A percentile compares a stretch with the other conserved stretches of the same genome.
phyloP scores from a whole-genome alignment of 2,888 invertebrate genomes.

The Prenolepis imparis region DNA sequence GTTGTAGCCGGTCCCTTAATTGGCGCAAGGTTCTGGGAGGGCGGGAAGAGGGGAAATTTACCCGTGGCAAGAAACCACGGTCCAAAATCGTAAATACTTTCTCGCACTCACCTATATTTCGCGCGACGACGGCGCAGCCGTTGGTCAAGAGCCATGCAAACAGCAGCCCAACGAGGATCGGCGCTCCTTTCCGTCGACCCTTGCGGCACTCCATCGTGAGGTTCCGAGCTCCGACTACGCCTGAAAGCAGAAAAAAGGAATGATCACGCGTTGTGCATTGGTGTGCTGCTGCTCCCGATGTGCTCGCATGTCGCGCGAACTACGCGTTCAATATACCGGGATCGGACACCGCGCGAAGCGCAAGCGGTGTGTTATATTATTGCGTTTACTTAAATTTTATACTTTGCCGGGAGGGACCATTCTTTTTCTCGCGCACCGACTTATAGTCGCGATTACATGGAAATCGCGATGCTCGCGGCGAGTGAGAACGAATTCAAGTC shows the following conservation, averaged over 20 bases:
- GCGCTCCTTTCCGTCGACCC: slow-evolving; percentile 84
- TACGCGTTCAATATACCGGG: background rate
- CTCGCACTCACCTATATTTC: slow-evolving; percentile 83
- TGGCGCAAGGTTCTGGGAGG: slow-evolving; percentile 62
- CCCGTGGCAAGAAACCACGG: slow-evolving; percentile 38
- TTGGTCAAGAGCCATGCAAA: slow-evolving; percentile 84
- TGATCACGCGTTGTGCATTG: slow-evolving; percentile 35
- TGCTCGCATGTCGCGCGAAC: slow-evolving; percentile 24
- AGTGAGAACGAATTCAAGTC: slow-evolving; percentile 6
- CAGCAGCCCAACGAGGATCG: slow-evolving; percentile 81
- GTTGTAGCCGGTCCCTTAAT: slow-evolving; percentile 67
- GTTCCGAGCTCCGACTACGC: slow-evolving; percentile 84
- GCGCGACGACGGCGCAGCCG: slow-evolving; percentile 82
- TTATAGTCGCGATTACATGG: slow-evolving; percentile 27
- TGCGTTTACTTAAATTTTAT: slow-evolving; percentile 42
- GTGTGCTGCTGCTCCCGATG: slow-evolving; percentile 24
- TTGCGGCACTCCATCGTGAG: slow-evolving; percentile 85
- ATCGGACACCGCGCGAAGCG: background rate
- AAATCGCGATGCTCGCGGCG: slow-evolving; percentile 19
- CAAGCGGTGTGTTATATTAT: slow-evolving; percentile 10
- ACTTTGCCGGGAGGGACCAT: slow-evolving; percentile 14
- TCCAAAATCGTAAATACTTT: slow-evolving; percentile 71
- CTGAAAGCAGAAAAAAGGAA: slow-evolving; percentile 77
- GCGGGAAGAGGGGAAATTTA: background rate
- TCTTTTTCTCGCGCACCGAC: slow-evolving; percentile 5